A percentile compares a stretch with the other conserved stretches of the same genome.
phyloP scores from a whole-genome alignment of 2,797 vertebrate species.

The Bothrops alternatus region DNA sequence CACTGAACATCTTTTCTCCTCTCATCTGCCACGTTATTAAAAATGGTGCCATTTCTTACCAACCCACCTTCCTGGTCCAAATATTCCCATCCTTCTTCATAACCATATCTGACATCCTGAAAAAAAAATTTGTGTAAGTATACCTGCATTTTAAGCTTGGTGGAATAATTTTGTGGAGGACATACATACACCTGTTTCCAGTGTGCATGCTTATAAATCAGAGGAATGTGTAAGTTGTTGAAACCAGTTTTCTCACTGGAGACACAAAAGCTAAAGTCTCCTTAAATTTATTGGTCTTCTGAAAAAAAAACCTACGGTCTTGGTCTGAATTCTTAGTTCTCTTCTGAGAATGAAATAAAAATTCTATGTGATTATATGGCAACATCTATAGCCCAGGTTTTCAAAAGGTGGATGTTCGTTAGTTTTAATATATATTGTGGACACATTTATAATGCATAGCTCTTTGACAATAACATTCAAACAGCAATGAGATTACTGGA shows the following conservation, averaged over 20 bases:
- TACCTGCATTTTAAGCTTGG: neutral
- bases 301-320: neutral
- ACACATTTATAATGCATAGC: neutral
- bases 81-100: neutral
- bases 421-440: neutral
- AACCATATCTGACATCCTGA: neutral
- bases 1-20: neutral
- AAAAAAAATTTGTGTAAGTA: neutral
- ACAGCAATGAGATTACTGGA: neutral
- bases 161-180: neutral
- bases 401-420: neutral
- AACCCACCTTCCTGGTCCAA: neutral
- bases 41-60: neutral
- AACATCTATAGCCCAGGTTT: neutral
- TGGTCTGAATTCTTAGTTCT: neutral
- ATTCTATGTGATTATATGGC: neutral
- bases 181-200: neutral
- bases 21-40: neutral
- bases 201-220: neutral
- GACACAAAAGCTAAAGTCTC: neutral
- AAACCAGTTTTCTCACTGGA: neutral
- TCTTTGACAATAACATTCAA: neutral
- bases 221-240: neutral
- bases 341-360: neutral
- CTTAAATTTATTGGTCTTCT: neutral